Percentiles rank a stretch among this genome's conserved stretches.
phyloP scores from a whole-genome alignment of 2,888 invertebrate species.

The Pandemis cinnamomeana region DNA sequence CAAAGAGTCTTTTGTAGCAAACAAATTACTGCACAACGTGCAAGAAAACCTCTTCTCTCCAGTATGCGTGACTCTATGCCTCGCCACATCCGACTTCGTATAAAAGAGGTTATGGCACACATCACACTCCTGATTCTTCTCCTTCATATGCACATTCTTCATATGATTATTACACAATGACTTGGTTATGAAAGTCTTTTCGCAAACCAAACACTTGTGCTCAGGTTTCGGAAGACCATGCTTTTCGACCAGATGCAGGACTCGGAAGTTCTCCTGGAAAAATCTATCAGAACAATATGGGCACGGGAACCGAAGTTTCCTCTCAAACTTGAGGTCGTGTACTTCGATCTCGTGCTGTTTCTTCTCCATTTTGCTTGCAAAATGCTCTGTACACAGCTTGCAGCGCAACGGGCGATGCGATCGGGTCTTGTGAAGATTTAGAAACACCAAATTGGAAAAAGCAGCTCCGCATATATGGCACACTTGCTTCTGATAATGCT shows the following conservation, averaged over 20 bases:
- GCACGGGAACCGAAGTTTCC: slow-evolving; percentile 65
- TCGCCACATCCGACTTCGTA: slow-evolving; percentile 65
- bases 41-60: slow-evolving; percentile 70
- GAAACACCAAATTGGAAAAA: slow-evolving; percentile 69
- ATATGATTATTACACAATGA: slow-evolving; percentile 73
- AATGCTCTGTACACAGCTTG: slow-evolving; percentile 57
- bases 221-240: slow-evolving; percentile 68
- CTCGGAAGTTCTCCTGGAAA: slow-evolving; percentile 62
- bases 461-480: slow-evolving; percentile 74
- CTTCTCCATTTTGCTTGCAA: slow-evolving; percentile 53
- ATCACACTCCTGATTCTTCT: slow-evolving; percentile 69
- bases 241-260: slow-evolving; percentile 60
- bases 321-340: slow-evolving; percentile 55
- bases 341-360: slow-evolving; percentile 52
- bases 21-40: slow-evolving; percentile 60
- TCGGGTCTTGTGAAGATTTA: slow-evolving; percentile 69
- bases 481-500: slow-evolving; percentile 72
- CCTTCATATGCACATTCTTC: slow-evolving; percentile 72
- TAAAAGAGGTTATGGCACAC: slow-evolving; percentile 71
- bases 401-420: slow-evolving; percentile 62
- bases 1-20: slow-evolving; percentile 72
- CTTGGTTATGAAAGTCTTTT: slow-evolving; percentile 67
- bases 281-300: slow-evolving; percentile 65
- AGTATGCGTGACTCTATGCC: slow-evolving; percentile 71
- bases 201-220: slow-evolving; percentile 63